A percentile compares a stretch with the other conserved stretches of the same genome.
Conservation (phyloP, 2,888 invertebrate species). For the Pheosia tremula region DNA sequence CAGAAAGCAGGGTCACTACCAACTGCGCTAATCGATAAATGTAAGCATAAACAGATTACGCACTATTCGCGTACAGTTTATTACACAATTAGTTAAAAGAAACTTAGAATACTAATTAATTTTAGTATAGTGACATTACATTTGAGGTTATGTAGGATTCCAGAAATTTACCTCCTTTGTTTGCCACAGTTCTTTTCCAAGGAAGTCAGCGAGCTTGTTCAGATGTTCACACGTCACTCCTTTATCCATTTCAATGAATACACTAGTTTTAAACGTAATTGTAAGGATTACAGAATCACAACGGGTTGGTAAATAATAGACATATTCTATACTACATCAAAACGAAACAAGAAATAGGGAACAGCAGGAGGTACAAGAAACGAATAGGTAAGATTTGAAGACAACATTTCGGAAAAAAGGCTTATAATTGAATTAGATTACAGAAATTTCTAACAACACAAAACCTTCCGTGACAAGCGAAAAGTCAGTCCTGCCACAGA, state of each 20-base stretch:
- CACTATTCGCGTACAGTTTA: constrained; percentile 18
- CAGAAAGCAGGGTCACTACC: too few species aligned
- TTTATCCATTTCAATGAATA: constrained; percentile 71
- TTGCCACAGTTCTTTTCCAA: constrained; percentile 75
- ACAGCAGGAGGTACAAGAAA: constrained; percentile 41
- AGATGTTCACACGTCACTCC: constrained; percentile 79
- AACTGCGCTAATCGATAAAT: not conserved
- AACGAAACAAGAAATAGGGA: constrained; percentile 41
- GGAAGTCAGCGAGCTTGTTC: constrained; percentile 68
- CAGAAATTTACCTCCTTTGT: constrained; percentile 69
- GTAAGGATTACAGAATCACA: constrained; percentile 59
- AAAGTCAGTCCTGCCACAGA: constrained; percentile 59
- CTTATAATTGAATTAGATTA: constrained; percentile 75
- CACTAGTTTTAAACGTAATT: constrained; percentile 57
- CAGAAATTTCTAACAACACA: constrained; percentile 76
- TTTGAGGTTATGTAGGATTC: constrained; percentile 69
- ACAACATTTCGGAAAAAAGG: constrained; percentile 66
- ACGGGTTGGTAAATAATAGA: constrained; percentile 65
- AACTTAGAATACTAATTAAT: constrained; percentile 66
- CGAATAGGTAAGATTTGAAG: constrained; percentile 43
- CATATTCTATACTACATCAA: constrained; percentile 60
- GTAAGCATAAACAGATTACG: constrained; percentile 4
- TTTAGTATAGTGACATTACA: constrained; percentile 52
- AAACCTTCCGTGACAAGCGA: constrained; percentile 81
- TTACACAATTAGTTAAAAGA: constrained; percentile 68